Conservation (phyloP, 2,888 invertebrate genomes). For the Tetragonula carbonaria region DNA sequence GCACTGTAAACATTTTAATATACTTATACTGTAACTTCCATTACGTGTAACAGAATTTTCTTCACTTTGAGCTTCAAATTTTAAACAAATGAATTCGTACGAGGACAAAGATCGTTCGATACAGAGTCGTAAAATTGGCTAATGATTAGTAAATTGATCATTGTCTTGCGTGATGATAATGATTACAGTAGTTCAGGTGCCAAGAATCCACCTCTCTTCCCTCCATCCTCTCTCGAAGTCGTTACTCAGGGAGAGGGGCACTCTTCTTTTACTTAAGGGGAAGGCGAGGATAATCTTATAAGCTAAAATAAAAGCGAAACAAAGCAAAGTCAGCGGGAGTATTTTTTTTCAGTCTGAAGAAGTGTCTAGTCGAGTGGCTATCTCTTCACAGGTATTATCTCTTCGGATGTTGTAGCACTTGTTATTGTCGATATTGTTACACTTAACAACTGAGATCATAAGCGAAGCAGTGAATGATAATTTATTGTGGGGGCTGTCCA, state of each 20-base stretch:
- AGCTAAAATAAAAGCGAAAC: constrained; percentile 81
- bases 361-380: constrained; percentile 70
- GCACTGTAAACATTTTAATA: neutral
- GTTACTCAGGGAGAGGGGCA: constrained; percentile 30
- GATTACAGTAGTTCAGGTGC: constrained; percentile 61
- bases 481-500: constrained; percentile 2
- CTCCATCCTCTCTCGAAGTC: neutral
- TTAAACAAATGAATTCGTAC: constrained; percentile 37
- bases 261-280: constrained; percentile 49
- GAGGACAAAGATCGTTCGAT: constrained; percentile 35
- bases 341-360: constrained; percentile 72
- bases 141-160: constrained; percentile 40
- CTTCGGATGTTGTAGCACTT: neutral
- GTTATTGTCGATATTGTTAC: neutral
- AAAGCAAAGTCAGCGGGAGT: constrained; percentile 72
- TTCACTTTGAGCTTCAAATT: constrained; percentile 22
- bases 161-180: constrained; percentile 64
- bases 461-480: constrained; percentile 3
- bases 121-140: constrained; percentile 12
- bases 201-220: constrained; percentile 59
- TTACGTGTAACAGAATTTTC: neutral
- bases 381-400: constrained; percentile 70
- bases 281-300: constrained; percentile 74
- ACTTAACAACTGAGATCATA: neutral
- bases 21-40: neutral